Percentiles rank a stretch among this genome's conserved stretches.
These are phyloP conservation scores for Dryas iulia DNA, from an alignment of 1,140 invertebrate genomes.

Conservation along the genomic window DNA sequence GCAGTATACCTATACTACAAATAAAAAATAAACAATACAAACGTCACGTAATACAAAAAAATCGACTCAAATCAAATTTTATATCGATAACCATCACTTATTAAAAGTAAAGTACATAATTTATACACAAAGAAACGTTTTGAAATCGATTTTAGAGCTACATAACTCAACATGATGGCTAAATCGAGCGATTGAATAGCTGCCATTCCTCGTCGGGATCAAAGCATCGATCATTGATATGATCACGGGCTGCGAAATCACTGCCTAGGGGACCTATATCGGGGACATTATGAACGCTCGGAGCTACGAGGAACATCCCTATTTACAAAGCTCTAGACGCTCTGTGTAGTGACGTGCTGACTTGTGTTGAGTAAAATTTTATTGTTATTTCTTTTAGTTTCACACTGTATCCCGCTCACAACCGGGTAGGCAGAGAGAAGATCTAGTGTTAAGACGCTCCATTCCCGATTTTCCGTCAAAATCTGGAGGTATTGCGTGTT, in stretches of 20 bases:
- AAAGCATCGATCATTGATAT: constrained; percentile 15
- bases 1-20: too few species aligned
- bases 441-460: too few species aligned
- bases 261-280: constrained; percentile 7
- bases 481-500: too few species aligned
- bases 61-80: too few species aligned
- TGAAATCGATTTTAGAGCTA: neutral
- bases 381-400: too few species aligned
- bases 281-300: neutral
- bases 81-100: neutral
- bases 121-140: neutral
- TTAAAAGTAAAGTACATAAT: neutral
- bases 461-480: too few species aligned
- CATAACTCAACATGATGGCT: neutral
- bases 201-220: constrained; percentile 5
- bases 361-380: too few species aligned
- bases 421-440: too few species aligned
- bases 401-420: too few species aligned
- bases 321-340: neutral
- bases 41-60: neutral
- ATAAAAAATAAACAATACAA: too few species aligned
- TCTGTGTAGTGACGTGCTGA: too few species aligned
- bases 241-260: constrained; percentile 8
- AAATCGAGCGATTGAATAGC: constrained; percentile 11
- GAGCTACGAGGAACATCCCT: constrained; percentile 5